A percentile compares a stretch with the other conserved stretches of the same genome.
Evolutionary conservation across 2,113 vertebrate genomes (phyloP).

Genomic region (Crocuta crocuta): DNA sequence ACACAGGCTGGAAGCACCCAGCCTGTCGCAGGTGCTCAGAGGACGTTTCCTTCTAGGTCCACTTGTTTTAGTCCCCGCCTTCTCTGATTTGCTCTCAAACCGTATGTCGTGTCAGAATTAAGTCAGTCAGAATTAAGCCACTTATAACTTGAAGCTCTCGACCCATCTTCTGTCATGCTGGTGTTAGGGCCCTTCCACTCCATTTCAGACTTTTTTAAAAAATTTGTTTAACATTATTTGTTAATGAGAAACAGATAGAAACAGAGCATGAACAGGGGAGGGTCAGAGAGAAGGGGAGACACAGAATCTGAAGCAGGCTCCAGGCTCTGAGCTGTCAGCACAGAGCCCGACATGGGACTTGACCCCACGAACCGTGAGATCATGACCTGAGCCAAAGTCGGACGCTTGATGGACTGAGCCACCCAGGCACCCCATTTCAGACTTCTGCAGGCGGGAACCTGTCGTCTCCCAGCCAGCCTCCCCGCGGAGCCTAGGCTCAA

Average conservation of each 20-base stretch:
- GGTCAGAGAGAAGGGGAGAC: too few relatives aligned
- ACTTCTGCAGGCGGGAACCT: not conserved
- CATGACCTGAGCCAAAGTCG: too few relatives aligned
- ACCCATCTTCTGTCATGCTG: not conserved
- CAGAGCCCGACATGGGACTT: too few relatives aligned
- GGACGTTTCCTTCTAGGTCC: not conserved
- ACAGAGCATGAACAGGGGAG: too few relatives aligned
- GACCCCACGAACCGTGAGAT: too few relatives aligned
- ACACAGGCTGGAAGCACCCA: not conserved
- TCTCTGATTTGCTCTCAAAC: not conserved
- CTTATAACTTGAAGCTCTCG: not conserved
- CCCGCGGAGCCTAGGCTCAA: fast-evolving
- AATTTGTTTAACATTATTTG: too few relatives aligned
- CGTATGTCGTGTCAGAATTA: not conserved
- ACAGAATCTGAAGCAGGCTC: too few relatives aligned
- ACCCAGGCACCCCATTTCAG: not conserved
- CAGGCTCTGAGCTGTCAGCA: too few relatives aligned
- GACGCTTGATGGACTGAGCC: too few relatives aligned
- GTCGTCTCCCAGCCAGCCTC: not conserved
- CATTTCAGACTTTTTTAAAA: not conserved
- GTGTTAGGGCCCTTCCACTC: not conserved
- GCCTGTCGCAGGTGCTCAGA: not conserved
- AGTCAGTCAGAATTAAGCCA: not conserved
- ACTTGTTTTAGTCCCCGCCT: not conserved
- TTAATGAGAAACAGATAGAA: too few relatives aligned